phyloP scores from a whole-genome alignment of 2,888 invertebrate genomes.

The Nemotelus pantherinus region DNA sequence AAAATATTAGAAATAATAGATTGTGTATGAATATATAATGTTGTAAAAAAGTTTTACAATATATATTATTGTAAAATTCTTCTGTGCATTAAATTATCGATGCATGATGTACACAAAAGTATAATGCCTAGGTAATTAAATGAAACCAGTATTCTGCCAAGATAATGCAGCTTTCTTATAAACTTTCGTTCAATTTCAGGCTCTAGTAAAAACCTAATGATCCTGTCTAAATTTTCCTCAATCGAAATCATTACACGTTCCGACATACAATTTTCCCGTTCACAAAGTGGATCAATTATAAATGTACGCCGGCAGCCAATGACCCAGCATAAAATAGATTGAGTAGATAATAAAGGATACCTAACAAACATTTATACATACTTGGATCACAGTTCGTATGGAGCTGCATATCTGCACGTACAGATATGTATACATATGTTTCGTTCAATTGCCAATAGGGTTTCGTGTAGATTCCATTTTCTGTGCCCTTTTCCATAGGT shows the following conservation, averaged over 20 bases:
- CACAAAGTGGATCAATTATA: slow-evolving; percentile 46
- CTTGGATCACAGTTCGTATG: no score
- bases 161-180: no score
- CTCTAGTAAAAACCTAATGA: slow-evolving; percentile 46
- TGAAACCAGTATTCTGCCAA: no score
- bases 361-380: not conserved
- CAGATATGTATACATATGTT: slow-evolving; percentile 8
- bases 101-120: no score
- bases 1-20: no score
- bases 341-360: slow-evolving; percentile 11
- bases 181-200: slow-evolving; percentile 38
- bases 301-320: slow-evolving; percentile 42
- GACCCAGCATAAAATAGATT: slow-evolving; percentile 37
- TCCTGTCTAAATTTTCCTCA: slow-evolving; percentile 45
- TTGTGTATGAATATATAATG: no score
- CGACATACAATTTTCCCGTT: slow-evolving; percentile 29
- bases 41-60: no score
- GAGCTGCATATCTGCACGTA: not conserved
- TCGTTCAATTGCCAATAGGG: slow-evolving; percentile 23
- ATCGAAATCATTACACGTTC: slow-evolving; percentile 37
- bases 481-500: slow-evolving; percentile 51
- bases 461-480: slow-evolving; percentile 23
- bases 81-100: no score
- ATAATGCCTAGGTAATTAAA: no score
- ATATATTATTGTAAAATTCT: no score